Evolutionary conservation across 2,797 vertebrate species (phyloP).

Genomic region (Lophotriccus pileatus): DNA sequence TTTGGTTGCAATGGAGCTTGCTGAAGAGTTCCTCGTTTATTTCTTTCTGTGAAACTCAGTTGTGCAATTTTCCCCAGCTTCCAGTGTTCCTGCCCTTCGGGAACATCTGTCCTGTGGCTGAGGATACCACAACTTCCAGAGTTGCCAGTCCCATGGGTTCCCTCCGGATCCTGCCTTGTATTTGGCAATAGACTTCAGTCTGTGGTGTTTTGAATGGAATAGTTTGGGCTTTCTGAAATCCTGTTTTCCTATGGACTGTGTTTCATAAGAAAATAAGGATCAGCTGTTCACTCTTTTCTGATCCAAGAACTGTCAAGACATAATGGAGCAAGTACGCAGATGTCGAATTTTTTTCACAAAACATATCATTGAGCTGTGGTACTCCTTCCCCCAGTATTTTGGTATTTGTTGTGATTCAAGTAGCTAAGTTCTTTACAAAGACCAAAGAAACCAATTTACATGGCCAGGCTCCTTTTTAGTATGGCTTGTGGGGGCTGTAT

Average conservation of each 20-base stretch:
- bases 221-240: constrained; percentile 17
- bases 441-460: background rate
- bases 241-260: constrained; percentile 29
- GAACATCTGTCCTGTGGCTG: constrained; percentile 24
- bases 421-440: background rate
- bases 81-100: background rate
- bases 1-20: background rate
- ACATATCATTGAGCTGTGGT: background rate
- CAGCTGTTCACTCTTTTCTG: background rate
- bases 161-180: background rate
- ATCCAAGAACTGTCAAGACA: background rate
- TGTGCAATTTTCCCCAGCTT: constrained; percentile 7
- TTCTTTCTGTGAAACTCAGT: constrained; percentile 33
- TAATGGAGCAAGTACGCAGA: background rate
- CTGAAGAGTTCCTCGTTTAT: background rate
- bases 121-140: constrained; percentile 44
- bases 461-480: background rate
- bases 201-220: background rate
- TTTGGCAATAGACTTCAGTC: constrained; percentile 12
- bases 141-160: background rate
- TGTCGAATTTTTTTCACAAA: background rate
- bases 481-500: background rate
- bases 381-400: background rate
- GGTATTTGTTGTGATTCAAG: background rate
- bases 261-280: constrained; percentile 57